phyloP scores from a whole-genome alignment of 2,797 vertebrate species.

The Paramormyrops hopkinsi region DNA sequence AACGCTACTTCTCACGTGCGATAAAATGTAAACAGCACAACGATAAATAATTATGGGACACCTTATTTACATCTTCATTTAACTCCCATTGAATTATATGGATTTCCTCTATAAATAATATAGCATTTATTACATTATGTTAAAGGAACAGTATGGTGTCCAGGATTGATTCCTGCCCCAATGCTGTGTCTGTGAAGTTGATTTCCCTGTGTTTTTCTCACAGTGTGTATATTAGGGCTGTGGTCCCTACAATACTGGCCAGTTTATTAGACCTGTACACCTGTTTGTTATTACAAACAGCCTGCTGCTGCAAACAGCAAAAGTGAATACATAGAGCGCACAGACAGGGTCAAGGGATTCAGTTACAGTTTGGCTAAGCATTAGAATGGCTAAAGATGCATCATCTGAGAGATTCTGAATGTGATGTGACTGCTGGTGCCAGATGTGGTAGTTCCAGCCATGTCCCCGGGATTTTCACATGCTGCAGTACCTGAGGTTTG shows the following conservation, averaged over 20 bases:
- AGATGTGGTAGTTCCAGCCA: background rate
- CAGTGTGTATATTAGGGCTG: background rate
- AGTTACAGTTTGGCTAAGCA: background rate
- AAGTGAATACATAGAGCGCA: background rate
- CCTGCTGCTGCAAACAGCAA: background rate
- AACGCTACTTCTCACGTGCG: background rate
- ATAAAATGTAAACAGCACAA: background rate
- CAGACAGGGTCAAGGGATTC: background rate
- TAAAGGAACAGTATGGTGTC: background rate
- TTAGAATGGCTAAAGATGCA: background rate
- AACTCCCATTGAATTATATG: background rate
- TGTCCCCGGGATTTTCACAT: background rate
- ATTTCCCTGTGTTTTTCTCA: background rate
- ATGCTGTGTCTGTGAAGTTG: background rate
- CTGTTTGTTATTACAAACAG: background rate
- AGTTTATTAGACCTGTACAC: background rate
- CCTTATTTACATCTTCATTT: background rate
- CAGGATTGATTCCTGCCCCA: background rate
- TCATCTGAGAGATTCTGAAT: background rate
- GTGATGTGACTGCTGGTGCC: background rate
- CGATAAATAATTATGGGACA: background rate
- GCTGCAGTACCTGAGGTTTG: background rate
- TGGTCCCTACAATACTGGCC: background rate
- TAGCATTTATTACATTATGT: background rate
- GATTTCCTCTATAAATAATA: background rate